Conservation (phyloP, 35 echinoderm and acorn worm species). For the Diadema setosum region DNA sequence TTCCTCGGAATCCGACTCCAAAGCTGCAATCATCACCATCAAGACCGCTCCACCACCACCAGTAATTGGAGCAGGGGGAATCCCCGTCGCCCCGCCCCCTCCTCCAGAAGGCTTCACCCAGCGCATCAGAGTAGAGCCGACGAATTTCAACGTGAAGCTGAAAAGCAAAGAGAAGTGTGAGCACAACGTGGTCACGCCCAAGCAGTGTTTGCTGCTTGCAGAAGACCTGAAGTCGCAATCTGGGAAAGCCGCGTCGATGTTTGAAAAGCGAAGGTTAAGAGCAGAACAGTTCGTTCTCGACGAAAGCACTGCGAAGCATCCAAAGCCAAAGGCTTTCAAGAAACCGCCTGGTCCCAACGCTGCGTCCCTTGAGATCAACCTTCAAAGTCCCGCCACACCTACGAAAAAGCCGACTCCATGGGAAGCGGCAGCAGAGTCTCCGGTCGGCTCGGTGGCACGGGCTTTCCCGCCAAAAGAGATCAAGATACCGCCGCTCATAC, state of each 20-base stretch:
- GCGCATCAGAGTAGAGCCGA: slow-evolving; percentile 64
- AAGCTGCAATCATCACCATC: slow-evolving; percentile 22
- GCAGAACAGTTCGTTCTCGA: slow-evolving; percentile 93
- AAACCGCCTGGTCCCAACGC: slow-evolving; percentile 2
- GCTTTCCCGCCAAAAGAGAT: slow-evolving; percentile 26
- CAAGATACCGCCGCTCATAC: slow-evolving; percentile 1
- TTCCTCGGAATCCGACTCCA: neutral
- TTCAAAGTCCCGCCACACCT: neutral
- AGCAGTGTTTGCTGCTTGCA: slow-evolving; percentile 52
- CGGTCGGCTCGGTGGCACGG: neutral
- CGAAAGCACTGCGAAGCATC: slow-evolving; percentile 52
- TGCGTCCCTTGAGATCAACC: neutral
- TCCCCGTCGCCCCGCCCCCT: slow-evolving; percentile 43
- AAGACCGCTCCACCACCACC: slow-evolving; percentile 31
- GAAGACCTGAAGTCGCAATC: slow-evolving; percentile 56
- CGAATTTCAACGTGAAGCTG: slow-evolving; percentile 85
- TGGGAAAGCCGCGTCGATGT: slow-evolving; percentile 81
- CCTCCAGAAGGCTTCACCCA: slow-evolving; percentile 49
- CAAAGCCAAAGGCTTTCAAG: slow-evolving; percentile 35
- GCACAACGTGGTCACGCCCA: slow-evolving; percentile 62
- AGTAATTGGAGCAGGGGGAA: neutral
- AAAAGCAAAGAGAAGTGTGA: slow-evolving; percentile 77
- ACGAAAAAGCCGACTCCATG: slow-evolving; percentile 35
- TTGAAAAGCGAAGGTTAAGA: slow-evolving; percentile 75
- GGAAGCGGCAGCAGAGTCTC: slow-evolving; percentile 64